phyloP scores from a whole-genome alignment of 2,888 invertebrate species.

The Sinhomidia bicolor region DNA sequence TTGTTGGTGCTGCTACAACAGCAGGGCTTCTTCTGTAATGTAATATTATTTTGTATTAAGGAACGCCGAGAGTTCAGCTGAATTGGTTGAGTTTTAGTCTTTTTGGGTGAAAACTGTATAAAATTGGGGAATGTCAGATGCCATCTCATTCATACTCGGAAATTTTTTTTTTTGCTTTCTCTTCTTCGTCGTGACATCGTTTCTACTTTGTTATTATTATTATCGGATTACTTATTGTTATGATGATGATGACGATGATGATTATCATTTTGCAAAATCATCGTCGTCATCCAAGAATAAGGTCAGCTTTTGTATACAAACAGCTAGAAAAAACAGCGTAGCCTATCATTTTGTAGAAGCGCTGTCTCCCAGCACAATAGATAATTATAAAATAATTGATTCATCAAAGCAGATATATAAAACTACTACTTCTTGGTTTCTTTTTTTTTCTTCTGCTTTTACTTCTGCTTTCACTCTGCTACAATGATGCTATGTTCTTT shows the following conservation, averaged over 20 bases:
- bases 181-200: conserved; percentile 39
- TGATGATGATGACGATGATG: conserved; percentile 3
- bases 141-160: conserved; percentile 10
- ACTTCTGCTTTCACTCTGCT: too few species aligned
- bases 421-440: too few species aligned
- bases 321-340: neutral
- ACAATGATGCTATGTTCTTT: neutral
- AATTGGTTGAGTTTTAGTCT: conserved; percentile 19
- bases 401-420: conserved; percentile 35
- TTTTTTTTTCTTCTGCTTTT: too few species aligned
- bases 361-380: too few species aligned
- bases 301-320: conserved; percentile 18
- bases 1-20: neutral
- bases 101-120: conserved; percentile 24
- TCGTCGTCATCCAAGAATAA: conserved; percentile 16
- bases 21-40: too few species aligned
- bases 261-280: conserved; percentile 28
- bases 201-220: conserved; percentile 29
- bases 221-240: conserved; percentile 10
- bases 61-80: neutral
- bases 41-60: too few species aligned
- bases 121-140: conserved; percentile 51
- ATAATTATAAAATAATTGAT: conserved; percentile 49
- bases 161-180: conserved; percentile 14
- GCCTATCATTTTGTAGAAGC: neutral